phyloP scores from a whole-genome alignment of 2,888 invertebrate genomes.

The Pristionchus entomophagus region DNA sequence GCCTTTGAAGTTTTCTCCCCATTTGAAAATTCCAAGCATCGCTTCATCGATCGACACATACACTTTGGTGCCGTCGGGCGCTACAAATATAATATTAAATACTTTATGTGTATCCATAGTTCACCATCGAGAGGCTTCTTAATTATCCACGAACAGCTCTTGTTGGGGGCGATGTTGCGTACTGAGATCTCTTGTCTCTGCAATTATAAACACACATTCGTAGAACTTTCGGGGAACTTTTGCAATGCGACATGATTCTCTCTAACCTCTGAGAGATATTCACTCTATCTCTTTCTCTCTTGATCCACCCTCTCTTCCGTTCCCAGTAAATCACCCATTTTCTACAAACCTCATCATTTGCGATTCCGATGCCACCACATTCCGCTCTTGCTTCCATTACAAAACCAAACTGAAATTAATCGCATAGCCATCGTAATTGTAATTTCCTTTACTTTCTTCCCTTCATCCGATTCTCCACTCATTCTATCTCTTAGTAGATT shows the following conservation, averaged over 20 bases:
- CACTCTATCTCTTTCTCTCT: too few relatives aligned
- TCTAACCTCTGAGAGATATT: too few relatives aligned
- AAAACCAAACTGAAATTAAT: slow-evolving; percentile 61
- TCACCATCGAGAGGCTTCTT: slow-evolving; percentile 33
- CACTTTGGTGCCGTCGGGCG: not conserved
- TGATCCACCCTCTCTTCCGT: not conserved
- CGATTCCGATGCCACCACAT: slow-evolving; percentile 69
- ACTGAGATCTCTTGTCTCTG: slow-evolving; percentile 13
- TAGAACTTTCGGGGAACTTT: not conserved
- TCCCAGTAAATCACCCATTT: too few relatives aligned
- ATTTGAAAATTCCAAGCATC: not conserved
- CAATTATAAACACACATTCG: too few relatives aligned
- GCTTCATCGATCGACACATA: slow-evolving; percentile 34
- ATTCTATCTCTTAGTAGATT: slow-evolving; percentile 50
- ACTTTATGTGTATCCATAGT: not conserved
- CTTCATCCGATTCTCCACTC: slow-evolving; percentile 53
- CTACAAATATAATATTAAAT: not conserved
- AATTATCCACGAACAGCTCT: not conserved
- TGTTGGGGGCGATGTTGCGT: not conserved
- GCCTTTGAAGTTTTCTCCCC: not conserved
- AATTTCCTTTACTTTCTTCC: slow-evolving; percentile 31
- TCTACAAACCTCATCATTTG: slow-evolving; percentile 52
- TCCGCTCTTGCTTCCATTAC: slow-evolving; percentile 56
- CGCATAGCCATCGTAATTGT: too few relatives aligned
- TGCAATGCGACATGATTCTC: not conserved